These are phyloP conservation scores for Notarius lentiginosus DNA, from an alignment of 2,113 vertebrate species.

Conservation along the genomic window DNA sequence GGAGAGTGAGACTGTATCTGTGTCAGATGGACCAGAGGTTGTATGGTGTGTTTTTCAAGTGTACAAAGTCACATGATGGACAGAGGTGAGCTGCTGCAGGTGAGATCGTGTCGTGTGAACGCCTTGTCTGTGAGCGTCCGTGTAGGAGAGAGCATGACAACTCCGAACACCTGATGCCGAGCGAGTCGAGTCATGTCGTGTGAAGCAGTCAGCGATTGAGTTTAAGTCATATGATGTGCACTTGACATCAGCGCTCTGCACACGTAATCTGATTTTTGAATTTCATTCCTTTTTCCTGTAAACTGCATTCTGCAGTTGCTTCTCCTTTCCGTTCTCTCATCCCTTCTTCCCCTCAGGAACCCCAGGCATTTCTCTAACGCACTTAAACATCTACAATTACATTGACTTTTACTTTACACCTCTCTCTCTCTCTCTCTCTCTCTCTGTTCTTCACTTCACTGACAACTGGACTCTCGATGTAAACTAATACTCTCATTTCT, in stretches of 20 bases:
- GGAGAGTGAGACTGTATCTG: no score
- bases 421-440: background rate
- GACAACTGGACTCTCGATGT: conserved; percentile 33
- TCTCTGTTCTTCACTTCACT: conserved; percentile 27
- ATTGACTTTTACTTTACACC: conserved; percentile 38
- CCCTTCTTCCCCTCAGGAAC: conserved; percentile 30
- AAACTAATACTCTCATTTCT: conserved; percentile 54
- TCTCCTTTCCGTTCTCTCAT: conserved; percentile 52
- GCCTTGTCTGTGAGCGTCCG: no score
- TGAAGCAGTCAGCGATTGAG: background rate
- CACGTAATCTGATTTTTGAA: conserved; percentile 67
- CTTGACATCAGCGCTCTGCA: conserved; percentile 35
- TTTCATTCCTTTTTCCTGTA: conserved; percentile 59
- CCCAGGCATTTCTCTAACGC: conserved; percentile 19
- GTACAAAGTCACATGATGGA: no score
- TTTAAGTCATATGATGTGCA: background rate
- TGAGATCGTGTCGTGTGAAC: no score
- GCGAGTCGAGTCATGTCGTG: background rate
- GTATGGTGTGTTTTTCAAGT: no score
- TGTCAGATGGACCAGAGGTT: no score
- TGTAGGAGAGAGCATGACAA: no score
- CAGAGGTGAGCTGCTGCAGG: no score
- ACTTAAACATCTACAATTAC: conserved; percentile 20
- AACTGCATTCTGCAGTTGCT: conserved; percentile 43
- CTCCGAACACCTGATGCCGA: background rate